Conservation (phyloP, 2,888 invertebrate species). For the Eupithecia vulgata region DNA sequence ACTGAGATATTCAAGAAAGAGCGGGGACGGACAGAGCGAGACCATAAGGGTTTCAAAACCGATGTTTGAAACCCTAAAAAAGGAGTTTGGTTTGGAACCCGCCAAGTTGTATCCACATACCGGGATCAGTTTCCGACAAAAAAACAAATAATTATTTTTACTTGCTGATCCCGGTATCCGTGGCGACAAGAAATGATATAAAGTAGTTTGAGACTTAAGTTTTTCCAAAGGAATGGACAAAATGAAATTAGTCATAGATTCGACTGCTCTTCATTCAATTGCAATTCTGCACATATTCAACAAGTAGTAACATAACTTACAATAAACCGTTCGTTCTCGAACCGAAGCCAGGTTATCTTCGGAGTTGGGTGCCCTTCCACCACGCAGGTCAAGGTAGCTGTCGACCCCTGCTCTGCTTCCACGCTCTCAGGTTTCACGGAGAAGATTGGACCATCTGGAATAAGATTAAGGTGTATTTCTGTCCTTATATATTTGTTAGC, state of each 20-base stretch:
- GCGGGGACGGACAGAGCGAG: no score
- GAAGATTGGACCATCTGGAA: conserved; percentile 91
- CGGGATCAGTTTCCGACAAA: no score
- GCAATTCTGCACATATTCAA: neutral
- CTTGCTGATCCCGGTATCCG: no score
- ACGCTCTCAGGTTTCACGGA: conserved; percentile 89
- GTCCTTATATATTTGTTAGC: no score
- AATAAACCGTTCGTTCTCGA: conserved; percentile 87
- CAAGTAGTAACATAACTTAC: conserved; percentile 53
- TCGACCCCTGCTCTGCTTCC: conserved; percentile 91
- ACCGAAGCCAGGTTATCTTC: conserved; percentile 93
- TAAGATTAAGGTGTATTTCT: neutral
- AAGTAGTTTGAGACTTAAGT: neutral
- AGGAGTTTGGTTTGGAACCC: no score
- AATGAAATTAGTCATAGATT: neutral
- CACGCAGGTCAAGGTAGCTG: conserved; percentile 90
- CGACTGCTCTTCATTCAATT: neutral
- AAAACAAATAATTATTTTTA: no score
- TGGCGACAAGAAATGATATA: no score
- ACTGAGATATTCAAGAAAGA: no score
- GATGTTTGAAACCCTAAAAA: no score
- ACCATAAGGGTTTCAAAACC: no score
- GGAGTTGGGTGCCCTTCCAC: conserved; percentile 96
- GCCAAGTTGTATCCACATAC: no score
- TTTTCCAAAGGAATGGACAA: neutral